These are phyloP conservation scores for Pogona vitticeps DNA, from an alignment of 2,113 vertebrate genomes.

Conservation along the genomic window DNA sequence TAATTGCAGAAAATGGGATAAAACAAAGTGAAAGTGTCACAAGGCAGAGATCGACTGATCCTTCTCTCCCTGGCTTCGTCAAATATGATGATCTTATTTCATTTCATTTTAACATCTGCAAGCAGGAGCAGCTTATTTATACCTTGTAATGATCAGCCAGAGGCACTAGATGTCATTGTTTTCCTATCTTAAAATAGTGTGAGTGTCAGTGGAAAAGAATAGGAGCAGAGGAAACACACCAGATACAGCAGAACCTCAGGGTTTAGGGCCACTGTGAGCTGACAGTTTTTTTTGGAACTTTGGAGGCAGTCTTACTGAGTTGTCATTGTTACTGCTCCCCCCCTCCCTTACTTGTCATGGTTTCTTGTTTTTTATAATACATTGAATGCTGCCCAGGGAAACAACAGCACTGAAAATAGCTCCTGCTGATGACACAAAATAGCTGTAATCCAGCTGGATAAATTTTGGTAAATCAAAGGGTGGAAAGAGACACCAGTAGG, in stretches of 20 bases:
- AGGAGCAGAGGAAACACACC: too few relatives aligned
- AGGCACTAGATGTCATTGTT: slow-evolving; percentile 23
- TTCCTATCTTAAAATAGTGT: background rate
- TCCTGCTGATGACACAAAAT: background rate
- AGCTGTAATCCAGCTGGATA: too few relatives aligned
- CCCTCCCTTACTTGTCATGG: background rate
- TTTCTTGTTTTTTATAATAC: background rate
- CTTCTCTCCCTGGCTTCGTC: background rate
- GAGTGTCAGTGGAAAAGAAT: background rate
- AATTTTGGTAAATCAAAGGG: too few relatives aligned
- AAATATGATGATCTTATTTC: slow-evolving; percentile 55
- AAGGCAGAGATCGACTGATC: background rate
- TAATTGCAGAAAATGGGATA: too few relatives aligned
- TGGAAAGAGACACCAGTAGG: too few relatives aligned
- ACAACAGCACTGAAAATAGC: background rate
- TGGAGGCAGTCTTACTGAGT: background rate
- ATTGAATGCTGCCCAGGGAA: background rate
- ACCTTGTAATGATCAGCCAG: slow-evolving; percentile 12
- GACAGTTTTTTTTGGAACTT: background rate
- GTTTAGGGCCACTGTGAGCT: too few relatives aligned
- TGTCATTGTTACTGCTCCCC: background rate
- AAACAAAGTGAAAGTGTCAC: too few relatives aligned
- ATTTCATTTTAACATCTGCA: slow-evolving; percentile 35
- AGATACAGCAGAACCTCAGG: background rate
- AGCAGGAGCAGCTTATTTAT: slow-evolving; percentile 61